phyloP scores from a whole-genome alignment of 1,140 invertebrate genomes.

The Halyomorpha halys region DNA sequence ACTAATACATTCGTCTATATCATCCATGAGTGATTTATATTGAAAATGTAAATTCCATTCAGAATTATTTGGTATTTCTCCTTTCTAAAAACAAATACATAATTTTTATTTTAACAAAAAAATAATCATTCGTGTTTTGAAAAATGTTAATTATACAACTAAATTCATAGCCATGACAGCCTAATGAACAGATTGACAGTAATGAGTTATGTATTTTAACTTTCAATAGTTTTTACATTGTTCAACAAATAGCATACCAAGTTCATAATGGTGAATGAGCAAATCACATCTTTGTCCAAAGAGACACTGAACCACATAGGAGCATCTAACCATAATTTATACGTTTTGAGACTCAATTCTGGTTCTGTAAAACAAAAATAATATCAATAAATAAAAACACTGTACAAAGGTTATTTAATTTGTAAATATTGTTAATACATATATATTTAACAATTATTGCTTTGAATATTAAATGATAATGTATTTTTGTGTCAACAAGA shows the following conservation, averaged over 20 bases:
- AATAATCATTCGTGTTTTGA: too few relatives aligned
- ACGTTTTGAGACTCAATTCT: slow-evolving; percentile 39
- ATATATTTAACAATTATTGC: too few relatives aligned
- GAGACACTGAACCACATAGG: slow-evolving; percentile 33
- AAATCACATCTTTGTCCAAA: slow-evolving; percentile 37
- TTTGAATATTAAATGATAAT: too few relatives aligned
- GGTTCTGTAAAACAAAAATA: slow-evolving; percentile 32
- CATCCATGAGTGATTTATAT: slow-evolving; percentile 34
- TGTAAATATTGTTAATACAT: too few relatives aligned
- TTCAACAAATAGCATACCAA: slow-evolving; percentile 29
- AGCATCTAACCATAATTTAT: slow-evolving; percentile 38
- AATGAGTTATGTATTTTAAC: too few relatives aligned
- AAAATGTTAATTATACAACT: too few relatives aligned
- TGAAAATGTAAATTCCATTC: slow-evolving; percentile 34
- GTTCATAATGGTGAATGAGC: slow-evolving; percentile 36
- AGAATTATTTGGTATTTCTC: slow-evolving; percentile 22
- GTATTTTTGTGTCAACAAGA: too few relatives aligned
- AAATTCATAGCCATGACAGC: too few relatives aligned
- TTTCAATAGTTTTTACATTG: too few relatives aligned
- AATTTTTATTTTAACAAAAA: background rate
- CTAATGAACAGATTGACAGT: too few relatives aligned
- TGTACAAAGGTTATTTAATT: background rate
- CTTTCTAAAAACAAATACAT: slow-evolving; percentile 28
- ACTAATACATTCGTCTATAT: slow-evolving; percentile 37
- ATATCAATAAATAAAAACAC: slow-evolving; percentile 9